Conservation (phyloP, 2,888 invertebrate genomes). For the Protodeltote pygarga region DNA sequence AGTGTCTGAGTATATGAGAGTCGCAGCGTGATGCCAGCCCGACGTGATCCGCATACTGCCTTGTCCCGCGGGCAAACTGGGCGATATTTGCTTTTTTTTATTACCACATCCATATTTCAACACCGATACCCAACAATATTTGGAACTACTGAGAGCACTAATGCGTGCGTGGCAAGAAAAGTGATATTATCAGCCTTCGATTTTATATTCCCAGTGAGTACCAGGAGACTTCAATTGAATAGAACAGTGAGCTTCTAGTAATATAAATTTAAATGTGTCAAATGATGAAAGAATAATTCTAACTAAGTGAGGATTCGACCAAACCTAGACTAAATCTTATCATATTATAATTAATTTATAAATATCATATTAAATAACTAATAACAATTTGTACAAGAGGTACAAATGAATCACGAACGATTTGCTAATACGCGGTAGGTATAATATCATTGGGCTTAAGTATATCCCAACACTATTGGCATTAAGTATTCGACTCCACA, state of each 20-base stretch:
- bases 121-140: conserved; percentile 79
- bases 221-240: conserved; percentile 62
- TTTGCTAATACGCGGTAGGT: conserved; percentile 61
- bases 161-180: conserved; percentile 79
- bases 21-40: conserved; percentile 58
- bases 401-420: conserved; percentile 56
- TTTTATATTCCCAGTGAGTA: conserved; percentile 64
- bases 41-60: conserved; percentile 75
- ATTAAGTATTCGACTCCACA: conserved; percentile 50
- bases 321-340: too few relatives aligned
- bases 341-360: too few relatives aligned
- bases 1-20: conserved; percentile 60
- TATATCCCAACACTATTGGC: conserved; percentile 43
- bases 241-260: conserved; percentile 35
- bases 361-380: too few relatives aligned
- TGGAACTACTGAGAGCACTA: conserved; percentile 76
- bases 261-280: conserved; percentile 13
- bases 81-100: conserved; percentile 81
- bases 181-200: conserved; percentile 63
- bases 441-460: conserved; percentile 49
- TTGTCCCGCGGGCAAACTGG: conserved; percentile 64
- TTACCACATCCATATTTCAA: conserved; percentile 83
- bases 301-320: background rate
- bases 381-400: conserved; percentile 4
- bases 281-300: background rate